Conservation (phyloP, 2,888 invertebrate genomes). For the Lissonota sp. region DNA sequence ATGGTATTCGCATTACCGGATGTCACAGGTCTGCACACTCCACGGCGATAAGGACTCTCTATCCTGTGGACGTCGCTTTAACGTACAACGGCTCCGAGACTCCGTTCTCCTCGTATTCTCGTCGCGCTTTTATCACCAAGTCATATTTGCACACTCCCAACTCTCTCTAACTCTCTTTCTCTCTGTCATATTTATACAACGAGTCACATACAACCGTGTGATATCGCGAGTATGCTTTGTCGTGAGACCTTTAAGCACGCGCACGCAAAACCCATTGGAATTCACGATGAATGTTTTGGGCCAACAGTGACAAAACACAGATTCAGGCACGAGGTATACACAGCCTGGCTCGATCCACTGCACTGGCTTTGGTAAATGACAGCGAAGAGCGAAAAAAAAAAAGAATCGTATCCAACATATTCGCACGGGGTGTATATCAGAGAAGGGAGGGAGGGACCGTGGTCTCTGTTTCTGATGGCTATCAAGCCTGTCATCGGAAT, state of each 20-base stretch:
- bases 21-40: constrained; percentile 58
- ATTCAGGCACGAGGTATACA: neutral
- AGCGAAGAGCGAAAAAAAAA: neutral
- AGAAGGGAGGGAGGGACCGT: neutral
- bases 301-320: neutral
- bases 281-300: constrained; percentile 2
- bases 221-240: neutral
- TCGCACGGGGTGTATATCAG: neutral
- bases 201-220: neutral
- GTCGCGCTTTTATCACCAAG: neutral
- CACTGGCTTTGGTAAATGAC: constrained; percentile 20
- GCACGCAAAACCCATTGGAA: neutral
- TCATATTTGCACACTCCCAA: constrained; percentile 44
- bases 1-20: constrained; percentile 62
- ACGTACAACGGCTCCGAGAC: constrained; percentile 32
- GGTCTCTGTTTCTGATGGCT: constrained; percentile 26
- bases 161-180: neutral
- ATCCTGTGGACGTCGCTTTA: constrained; percentile 51
- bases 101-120: constrained; percentile 31
- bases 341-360: neutral
- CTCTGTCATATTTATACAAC: neutral
- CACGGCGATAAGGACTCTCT: constrained; percentile 57
- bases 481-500: constrained; percentile 26
- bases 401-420: no score
- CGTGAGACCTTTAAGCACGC: neutral